These are phyloP conservation scores for Rhyacichthys aspro DNA, from an alignment of 2,797 vertebrate genomes.

Conservation along the genomic window DNA sequence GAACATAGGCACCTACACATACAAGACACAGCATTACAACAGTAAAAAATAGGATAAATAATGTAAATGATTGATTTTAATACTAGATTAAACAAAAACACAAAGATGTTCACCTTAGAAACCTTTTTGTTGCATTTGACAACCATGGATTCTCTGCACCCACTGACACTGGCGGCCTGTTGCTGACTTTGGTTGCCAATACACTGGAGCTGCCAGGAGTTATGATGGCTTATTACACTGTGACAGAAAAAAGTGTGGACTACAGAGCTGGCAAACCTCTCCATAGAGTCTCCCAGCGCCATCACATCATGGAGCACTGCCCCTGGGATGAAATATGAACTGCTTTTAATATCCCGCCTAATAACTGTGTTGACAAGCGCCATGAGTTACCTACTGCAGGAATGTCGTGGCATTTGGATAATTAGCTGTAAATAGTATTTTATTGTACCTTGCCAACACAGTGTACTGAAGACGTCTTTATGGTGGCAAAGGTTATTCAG, in stretches of 20 bases:
- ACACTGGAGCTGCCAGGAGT: conserved; percentile 21
- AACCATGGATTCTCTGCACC: conserved; percentile 18
- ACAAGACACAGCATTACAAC: too few species aligned
- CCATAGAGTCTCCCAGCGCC: conserved; percentile 17
- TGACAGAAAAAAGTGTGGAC: conserved; percentile 51
- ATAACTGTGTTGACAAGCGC: conserved; percentile 77
- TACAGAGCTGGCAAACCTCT: conserved; percentile 34
- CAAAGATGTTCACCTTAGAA: too few species aligned
- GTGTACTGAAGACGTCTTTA: conserved; percentile 46
- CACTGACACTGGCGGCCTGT: conserved; percentile 27
- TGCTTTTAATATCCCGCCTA: conserved; percentile 70
- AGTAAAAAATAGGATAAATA: too few species aligned
- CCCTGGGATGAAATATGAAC: conserved; percentile 70
- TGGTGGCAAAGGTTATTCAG: conserved; percentile 70
- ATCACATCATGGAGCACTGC: conserved; percentile 29
- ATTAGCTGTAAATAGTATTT: conserved; percentile 75
- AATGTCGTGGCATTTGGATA: conserved; percentile 80
- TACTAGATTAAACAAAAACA: too few species aligned
- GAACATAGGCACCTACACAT: too few species aligned
- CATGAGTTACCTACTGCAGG: conserved; percentile 64
- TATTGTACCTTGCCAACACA: conserved; percentile 53
- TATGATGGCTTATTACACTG: conserved; percentile 52
- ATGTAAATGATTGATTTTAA: too few species aligned
- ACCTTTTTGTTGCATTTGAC: conserved; percentile 1
- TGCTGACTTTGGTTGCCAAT: conserved; percentile 37